Conservation (phyloP, 2,797 vertebrate species). For the Geotrypetes seraphini region DNA sequence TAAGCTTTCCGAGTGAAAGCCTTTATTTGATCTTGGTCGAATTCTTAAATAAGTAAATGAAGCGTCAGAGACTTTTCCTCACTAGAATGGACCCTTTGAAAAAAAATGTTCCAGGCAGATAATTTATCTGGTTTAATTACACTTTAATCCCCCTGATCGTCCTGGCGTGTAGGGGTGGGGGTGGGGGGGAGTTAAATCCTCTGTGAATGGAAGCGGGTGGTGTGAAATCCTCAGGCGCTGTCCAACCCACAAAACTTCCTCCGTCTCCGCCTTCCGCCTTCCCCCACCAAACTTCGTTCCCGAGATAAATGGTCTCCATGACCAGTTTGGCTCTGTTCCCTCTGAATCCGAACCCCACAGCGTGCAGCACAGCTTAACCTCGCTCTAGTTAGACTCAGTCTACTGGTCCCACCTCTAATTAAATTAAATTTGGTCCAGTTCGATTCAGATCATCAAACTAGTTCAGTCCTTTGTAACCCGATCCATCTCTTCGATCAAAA, state of each 20-base stretch:
- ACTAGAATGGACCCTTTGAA: conserved; percentile 57
- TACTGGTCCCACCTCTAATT: no score
- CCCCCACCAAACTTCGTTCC: no score
- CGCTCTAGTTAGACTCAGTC: conserved; percentile 1
- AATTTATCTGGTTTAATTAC: conserved; percentile 78
- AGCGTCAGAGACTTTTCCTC: conserved; percentile 54
- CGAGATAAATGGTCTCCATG: no score
- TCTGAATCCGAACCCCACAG: no score
- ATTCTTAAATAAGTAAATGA: conserved; percentile 38
- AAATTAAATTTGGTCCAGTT: no score
- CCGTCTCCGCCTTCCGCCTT: no score
- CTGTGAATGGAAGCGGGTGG: conserved; percentile 60
- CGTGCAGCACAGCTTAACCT: no score
- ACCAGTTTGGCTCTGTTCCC: no score
- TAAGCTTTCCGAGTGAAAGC: conserved; percentile 1
- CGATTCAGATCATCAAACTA: no score
- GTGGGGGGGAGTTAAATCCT: conserved; percentile 64
- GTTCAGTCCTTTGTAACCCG: no score
- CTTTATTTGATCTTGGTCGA: conserved; percentile 10
- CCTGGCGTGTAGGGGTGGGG: conserved; percentile 77
- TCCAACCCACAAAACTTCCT: no score
- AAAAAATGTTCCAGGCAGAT: conserved; percentile 49
- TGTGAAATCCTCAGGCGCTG: conserved; percentile 43
- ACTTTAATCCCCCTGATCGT: conserved; percentile 79
- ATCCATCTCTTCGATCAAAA: no score